A percentile compares a stretch with the other conserved stretches of the same genome.
Conservation (phyloP, 2,888 invertebrate genomes). For the Hetaerina titia region DNA sequence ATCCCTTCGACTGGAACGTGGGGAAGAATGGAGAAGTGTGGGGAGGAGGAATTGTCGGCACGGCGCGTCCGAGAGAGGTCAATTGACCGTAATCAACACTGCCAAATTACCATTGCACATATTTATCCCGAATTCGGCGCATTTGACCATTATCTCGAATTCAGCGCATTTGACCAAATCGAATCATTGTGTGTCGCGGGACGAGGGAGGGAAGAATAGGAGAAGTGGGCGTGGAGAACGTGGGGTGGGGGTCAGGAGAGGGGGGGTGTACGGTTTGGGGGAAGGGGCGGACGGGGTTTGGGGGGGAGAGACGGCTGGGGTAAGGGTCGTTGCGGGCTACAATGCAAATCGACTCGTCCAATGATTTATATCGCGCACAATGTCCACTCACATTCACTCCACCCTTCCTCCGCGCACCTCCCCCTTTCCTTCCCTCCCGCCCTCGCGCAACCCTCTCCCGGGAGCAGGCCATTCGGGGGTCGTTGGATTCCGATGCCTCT, state of each 20-base stretch:
- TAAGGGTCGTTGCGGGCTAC: neutral
- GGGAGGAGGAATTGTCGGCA: neutral
- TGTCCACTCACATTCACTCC: neutral
- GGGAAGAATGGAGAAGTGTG: neutral
- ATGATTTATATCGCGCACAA: conserved; percentile 55
- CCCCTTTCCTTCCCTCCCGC: neutral
- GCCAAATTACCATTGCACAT: conserved; percentile 42
- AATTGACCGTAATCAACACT: conserved; percentile 64
- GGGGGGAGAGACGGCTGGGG: neutral
- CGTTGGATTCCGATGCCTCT: neutral
- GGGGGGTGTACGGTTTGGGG: too few relatives aligned
- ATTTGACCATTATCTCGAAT: conserved; percentile 63
- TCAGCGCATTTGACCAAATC: conserved; percentile 64
- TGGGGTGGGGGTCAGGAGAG: too few relatives aligned
- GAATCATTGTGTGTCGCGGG: conserved; percentile 50
- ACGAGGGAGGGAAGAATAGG: neutral
- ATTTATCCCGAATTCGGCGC: conserved; percentile 59
- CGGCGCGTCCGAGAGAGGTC: conserved; percentile 20
- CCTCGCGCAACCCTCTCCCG: too few relatives aligned
- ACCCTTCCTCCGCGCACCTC: neutral
- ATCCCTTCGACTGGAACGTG: neutral
- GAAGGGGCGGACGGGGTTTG: neutral
- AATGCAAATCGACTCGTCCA: conserved; percentile 59
- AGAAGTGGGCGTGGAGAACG: too few relatives aligned
- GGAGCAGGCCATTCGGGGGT: neutral